phyloP scores from a whole-genome alignment of 2,113 vertebrate species.

The Anhinga anhinga region DNA sequence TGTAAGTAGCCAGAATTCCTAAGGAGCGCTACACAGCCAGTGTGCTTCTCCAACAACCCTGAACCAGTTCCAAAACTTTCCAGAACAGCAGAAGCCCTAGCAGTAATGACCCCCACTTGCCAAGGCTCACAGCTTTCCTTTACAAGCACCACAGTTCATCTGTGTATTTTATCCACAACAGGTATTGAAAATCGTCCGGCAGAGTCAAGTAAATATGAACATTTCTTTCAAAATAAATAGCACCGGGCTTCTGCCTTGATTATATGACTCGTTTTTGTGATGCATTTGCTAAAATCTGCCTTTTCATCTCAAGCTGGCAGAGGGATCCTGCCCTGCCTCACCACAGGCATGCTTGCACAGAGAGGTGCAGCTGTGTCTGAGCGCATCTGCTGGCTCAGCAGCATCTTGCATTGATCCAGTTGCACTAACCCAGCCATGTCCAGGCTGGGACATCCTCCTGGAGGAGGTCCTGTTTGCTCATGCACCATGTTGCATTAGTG shows the following conservation, averaged over 20 bases:
- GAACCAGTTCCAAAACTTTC: not conserved
- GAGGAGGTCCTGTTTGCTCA: rapidly evolving
- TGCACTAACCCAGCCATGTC: rapidly evolving
- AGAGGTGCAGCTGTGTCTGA: not conserved
- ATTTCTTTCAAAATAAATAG: not conserved
- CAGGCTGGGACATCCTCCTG: not conserved
- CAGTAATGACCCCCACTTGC: slow-evolving; percentile 2
- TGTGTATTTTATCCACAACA: not conserved
- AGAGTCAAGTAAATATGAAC: not conserved
- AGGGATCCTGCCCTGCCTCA: not conserved
- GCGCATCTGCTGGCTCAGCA: not conserved
- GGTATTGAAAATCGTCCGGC: not conserved
- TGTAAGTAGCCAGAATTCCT: slow-evolving; percentile 33
- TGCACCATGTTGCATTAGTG: not conserved
- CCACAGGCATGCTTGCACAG: rapidly evolving
- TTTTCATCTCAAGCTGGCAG: not conserved
- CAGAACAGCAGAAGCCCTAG: not conserved
- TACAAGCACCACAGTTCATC: not conserved
- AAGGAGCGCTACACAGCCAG: not conserved
- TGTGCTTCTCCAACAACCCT: not conserved
- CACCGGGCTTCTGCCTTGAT: not conserved
- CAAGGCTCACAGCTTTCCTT: slow-evolving; percentile 13
- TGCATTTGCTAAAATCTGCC: not conserved
- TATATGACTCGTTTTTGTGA: not conserved
- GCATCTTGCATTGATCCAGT: rapidly evolving